Conservation (phyloP, 2,113 vertebrate species). For the Oplegnathus fasciatus region DNA sequence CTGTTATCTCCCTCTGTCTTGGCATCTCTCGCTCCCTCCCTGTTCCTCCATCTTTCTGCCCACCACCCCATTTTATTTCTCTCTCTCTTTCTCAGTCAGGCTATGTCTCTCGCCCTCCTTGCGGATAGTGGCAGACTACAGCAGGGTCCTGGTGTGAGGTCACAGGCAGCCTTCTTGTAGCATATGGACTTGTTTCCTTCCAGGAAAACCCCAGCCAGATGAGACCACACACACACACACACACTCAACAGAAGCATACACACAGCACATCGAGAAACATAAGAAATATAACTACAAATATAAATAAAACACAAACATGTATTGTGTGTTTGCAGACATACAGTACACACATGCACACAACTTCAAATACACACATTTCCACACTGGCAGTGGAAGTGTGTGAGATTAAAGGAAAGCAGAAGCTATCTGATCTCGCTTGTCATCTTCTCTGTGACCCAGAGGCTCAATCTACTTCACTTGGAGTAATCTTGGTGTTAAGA, state of each 20-base stretch:
- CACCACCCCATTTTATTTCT: conserved; percentile 46
- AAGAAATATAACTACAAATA: background rate
- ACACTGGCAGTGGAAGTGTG: conserved; percentile 39
- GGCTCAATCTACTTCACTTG: conserved; percentile 74
- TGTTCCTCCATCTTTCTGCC: conserved; percentile 41
- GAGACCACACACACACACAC: conserved; percentile 66
- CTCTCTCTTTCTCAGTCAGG: background rate
- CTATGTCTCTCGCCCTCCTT: conserved; percentile 63
- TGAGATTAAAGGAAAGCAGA: conserved; percentile 68
- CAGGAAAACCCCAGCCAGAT: conserved; percentile 77
- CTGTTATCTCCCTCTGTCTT: conserved; percentile 51
- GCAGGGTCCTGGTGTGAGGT: conserved; percentile 71
- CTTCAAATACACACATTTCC: conserved; percentile 7
- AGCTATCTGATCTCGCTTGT: conserved; percentile 69
- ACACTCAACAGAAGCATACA: conserved; percentile 11
- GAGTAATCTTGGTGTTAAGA: conserved; percentile 78
- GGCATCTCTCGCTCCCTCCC: conserved; percentile 40
- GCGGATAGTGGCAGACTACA: conserved; percentile 63
- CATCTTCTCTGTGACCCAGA: conserved; percentile 66
- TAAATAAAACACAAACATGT: background rate
- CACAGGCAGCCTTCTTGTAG: conserved; percentile 75
- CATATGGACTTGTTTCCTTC: conserved; percentile 82
- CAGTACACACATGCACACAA: background rate
- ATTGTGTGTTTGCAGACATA: background rate
- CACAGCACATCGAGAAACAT: background rate